Conservation (phyloP, 2,797 vertebrate genomes). For the Galaxias olidus region DNA sequence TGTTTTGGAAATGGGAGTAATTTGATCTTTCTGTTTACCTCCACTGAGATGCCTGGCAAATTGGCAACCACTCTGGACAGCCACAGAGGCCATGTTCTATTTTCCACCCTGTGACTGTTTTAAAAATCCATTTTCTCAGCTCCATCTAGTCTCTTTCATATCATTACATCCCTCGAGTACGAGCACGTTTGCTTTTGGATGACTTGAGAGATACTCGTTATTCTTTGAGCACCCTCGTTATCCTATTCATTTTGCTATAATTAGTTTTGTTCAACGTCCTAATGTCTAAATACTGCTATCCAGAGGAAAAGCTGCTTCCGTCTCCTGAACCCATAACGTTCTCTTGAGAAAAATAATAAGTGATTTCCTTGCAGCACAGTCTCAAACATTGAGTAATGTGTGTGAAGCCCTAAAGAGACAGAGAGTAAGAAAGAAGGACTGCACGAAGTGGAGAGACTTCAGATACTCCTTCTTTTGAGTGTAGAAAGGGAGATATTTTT, state of each 20-base stretch:
- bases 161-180: background rate
- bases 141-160: background rate
- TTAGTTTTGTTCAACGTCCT: background rate
- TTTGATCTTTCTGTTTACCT: constrained; percentile 3
- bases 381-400: too few relatives aligned
- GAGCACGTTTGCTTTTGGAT: too few relatives aligned
- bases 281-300: background rate
- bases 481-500: constrained; percentile 67
- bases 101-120: background rate
- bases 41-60: constrained; percentile 1
- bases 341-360: too few relatives aligned
- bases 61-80: background rate
- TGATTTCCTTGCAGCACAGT: too few relatives aligned
- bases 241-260: background rate
- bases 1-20: background rate
- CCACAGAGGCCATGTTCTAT: background rate
- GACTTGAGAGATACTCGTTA: background rate
- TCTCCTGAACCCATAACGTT: background rate
- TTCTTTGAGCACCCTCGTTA: background rate
- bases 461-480: constrained; percentile 51
- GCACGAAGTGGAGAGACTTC: constrained; percentile 16
- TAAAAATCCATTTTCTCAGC: background rate
- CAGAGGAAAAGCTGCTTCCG: background rate
- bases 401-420: constrained; percentile 18
- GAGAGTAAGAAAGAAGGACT: constrained; percentile 29